Conservation (phyloP, 2,113 vertebrate genomes). For the Mirza zaza region DNA sequence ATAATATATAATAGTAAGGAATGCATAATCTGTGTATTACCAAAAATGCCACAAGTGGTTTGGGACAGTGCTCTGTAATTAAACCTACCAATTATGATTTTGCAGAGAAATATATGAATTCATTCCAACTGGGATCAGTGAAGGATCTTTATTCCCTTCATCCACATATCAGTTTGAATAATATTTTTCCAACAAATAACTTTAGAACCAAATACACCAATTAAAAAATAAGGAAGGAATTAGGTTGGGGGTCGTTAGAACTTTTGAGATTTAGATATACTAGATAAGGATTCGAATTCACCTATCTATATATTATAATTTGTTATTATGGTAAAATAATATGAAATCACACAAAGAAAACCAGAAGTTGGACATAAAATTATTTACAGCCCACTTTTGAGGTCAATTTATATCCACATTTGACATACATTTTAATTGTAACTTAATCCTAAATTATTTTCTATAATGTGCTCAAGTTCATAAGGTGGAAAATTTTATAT, state of each 20-base stretch:
- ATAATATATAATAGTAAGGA: not conserved
- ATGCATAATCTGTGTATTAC: not conserved
- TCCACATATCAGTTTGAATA: not conserved
- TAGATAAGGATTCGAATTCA: not conserved
- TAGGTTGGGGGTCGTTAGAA: not conserved
- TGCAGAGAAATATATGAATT: not conserved
- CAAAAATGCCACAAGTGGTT: not conserved
- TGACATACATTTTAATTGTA: not conserved
- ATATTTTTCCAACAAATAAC: not conserved
- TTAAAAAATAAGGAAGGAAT: not conserved
- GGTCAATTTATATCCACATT: not conserved
- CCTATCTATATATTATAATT: not conserved
- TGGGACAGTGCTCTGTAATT: not conserved
- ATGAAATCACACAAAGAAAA: not conserved
- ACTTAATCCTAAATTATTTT: not conserved
- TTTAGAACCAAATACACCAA: not conserved
- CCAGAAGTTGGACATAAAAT: not conserved
- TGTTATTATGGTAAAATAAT: not conserved
- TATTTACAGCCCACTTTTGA: not conserved
- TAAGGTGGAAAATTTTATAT: slow-evolving; percentile 8
- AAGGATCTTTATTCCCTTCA: not conserved
- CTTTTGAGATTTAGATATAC: not conserved
- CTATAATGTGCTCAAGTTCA: not conserved
- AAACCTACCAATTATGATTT: not conserved
- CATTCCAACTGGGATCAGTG: not conserved